These are phyloP conservation scores for Imbricaverruca yamaguchii DNA, from an alignment of 2,888 invertebrate genomes.

Conservation along the genomic window DNA sequence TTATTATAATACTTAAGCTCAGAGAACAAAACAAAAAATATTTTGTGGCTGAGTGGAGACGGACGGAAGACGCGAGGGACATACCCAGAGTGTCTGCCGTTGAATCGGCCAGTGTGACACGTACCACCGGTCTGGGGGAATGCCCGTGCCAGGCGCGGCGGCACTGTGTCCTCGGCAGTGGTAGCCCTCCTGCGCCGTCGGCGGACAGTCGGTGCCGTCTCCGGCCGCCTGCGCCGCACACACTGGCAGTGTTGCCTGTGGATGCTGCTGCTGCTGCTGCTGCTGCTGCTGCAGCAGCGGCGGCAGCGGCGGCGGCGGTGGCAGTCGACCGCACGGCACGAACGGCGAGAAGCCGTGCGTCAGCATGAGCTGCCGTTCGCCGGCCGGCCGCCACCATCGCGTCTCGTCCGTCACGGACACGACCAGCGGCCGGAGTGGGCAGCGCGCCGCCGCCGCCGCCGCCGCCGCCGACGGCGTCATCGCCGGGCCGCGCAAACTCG, in stretches of 20 bases:
- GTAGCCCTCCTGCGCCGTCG: neutral
- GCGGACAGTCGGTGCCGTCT: neutral
- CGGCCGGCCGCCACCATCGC: neutral
- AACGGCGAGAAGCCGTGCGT: conserved; percentile 15
- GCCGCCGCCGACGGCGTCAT: neutral
- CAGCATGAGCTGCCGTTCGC: neutral
- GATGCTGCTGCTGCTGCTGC: neutral
- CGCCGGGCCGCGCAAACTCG: neutral
- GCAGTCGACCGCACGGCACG: conserved; percentile 11
- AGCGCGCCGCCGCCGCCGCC: neutral
- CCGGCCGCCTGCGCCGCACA: neutral
- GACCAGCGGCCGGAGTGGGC: neutral
- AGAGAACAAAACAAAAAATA: too few species aligned
- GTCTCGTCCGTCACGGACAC: neutral
- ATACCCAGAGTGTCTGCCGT: too few species aligned
- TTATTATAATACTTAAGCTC: too few species aligned
- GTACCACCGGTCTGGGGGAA: too few species aligned
- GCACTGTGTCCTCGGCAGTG: neutral
- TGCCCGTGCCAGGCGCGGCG: neutral
- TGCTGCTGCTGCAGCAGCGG: neutral
- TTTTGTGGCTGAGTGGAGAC: too few species aligned
- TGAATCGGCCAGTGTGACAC: too few species aligned
- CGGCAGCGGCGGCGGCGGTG: neutral
- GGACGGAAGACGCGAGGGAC: too few species aligned
- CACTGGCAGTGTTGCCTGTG: neutral